These are phyloP conservation scores for Ispidina picta DNA, from an alignment of 2,797 vertebrate genomes.

Conservation along the genomic window DNA sequence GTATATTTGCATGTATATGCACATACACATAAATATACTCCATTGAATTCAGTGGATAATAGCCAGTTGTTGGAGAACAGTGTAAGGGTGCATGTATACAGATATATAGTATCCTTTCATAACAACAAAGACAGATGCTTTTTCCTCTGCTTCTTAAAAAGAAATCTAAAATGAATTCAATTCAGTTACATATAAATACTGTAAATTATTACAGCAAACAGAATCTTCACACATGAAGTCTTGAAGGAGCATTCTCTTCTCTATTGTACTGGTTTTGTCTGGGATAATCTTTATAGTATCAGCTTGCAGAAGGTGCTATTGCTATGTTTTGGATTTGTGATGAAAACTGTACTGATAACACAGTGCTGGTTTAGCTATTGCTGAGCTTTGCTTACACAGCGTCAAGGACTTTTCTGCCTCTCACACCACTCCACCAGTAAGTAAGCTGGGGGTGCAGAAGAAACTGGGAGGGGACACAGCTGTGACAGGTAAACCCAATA, in stretches of 20 bases:
- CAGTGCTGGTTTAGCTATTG: background rate
- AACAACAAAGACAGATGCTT: background rate
- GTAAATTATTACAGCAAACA: background rate
- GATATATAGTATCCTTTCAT: background rate
- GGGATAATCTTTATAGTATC: background rate
- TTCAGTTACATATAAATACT: background rate
- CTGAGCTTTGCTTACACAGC: background rate
- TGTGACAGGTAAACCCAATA: too few species aligned
- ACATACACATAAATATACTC: background rate
- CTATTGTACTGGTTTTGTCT: background rate
- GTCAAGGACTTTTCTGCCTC: too few species aligned
- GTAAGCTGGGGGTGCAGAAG: too few species aligned
- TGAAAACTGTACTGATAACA: background rate
- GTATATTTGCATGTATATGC: rapidly evolving
- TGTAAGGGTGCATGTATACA: background rate
- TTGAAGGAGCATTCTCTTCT: background rate
- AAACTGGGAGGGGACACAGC: too few species aligned
- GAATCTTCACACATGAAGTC: background rate
- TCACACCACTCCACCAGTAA: too few species aligned
- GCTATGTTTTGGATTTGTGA: background rate
- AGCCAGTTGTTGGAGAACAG: background rate
- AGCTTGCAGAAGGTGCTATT: background rate
- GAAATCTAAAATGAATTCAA: background rate
- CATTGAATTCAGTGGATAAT: background rate
- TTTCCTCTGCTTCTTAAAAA: background rate